Conservation (phyloP, 2,888 invertebrate genomes). For the Pterostichus madidus region DNA sequence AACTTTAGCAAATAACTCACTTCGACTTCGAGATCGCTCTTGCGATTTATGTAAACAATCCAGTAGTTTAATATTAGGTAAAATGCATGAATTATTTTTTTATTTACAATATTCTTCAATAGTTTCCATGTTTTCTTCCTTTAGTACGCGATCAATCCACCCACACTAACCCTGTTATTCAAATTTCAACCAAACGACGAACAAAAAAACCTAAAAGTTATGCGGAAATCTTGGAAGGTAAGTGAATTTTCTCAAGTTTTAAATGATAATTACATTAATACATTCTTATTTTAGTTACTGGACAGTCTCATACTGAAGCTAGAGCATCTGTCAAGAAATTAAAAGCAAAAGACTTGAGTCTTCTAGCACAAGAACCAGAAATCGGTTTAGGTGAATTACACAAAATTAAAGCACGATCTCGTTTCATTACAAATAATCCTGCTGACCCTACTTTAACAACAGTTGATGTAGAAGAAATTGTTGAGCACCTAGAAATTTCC, state of each 20-base stretch:
- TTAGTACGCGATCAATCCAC: constrained; percentile 72
- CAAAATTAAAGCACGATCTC: constrained; percentile 77
- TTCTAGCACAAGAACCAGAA: constrained; percentile 81
- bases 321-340: constrained; percentile 85
- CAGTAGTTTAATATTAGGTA: constrained; percentile 71
- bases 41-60: constrained; percentile 74
- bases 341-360: constrained; percentile 83
- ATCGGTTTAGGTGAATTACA: constrained; percentile 81
- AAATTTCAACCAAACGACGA: constrained; percentile 70
- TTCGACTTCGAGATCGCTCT: constrained; percentile 69
- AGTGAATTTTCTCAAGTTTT: constrained; percentile 67
- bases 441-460: constrained; percentile 58
- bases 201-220: constrained; percentile 78
- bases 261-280: constrained; percentile 52
- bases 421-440: constrained; percentile 57
- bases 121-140: constrained; percentile 10
- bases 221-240: constrained; percentile 86
- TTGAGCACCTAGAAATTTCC: constrained; percentile 36
- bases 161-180: constrained; percentile 71
- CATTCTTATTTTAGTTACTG: constrained; percentile 80
- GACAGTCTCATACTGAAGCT: constrained; percentile 82
- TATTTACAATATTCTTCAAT: too few species aligned
- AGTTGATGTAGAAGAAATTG: constrained; percentile 62
- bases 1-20: constrained; percentile 53
- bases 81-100: constrained; percentile 13